Conservation (phyloP, 1,140 invertebrate genomes). For the Dinoponera quadriceps region DNA sequence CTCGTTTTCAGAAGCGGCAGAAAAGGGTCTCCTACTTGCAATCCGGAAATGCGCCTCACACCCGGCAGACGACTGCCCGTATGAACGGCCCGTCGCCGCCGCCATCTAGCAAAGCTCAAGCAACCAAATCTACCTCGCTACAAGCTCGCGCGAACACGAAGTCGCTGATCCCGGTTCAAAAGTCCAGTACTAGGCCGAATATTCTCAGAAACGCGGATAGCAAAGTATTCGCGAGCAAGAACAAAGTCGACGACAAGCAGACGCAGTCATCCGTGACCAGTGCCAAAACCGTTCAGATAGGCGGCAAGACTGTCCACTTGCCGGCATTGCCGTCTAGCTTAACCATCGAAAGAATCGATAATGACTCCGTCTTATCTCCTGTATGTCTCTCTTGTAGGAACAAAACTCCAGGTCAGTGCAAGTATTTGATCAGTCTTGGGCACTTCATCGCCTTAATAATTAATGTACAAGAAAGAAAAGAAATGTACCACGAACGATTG, state of each 20-base stretch:
- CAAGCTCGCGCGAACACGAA: constrained; percentile 71
- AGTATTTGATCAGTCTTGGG: neutral
- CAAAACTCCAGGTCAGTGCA: constrained; percentile 78
- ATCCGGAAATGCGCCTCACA: constrained; percentile 85
- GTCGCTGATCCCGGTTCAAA: constrained; percentile 74
- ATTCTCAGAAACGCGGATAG: constrained; percentile 78
- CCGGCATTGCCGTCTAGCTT: constrained; percentile 80
- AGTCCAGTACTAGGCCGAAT: constrained; percentile 71
- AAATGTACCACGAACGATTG: no score
- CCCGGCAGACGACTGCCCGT: constrained; percentile 84
- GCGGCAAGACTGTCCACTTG: constrained; percentile 79
- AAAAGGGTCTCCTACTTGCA: constrained; percentile 83
- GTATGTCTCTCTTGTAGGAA: constrained; percentile 84
- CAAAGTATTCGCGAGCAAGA: constrained; percentile 72
- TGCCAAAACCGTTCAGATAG: constrained; percentile 80
- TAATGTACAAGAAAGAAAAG: no score
- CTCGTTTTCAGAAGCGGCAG: constrained; percentile 82
- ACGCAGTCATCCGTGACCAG: constrained; percentile 77
- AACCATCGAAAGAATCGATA: constrained; percentile 81
- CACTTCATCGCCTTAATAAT: no score
- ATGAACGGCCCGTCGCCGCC: constrained; percentile 81
- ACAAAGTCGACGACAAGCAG: constrained; percentile 72
- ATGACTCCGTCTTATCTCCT: constrained; percentile 82
- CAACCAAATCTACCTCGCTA: constrained; percentile 69
- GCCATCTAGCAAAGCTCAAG: constrained; percentile 68